Evolutionary conservation across 2,888 invertebrate species (phyloP).

Genomic region (Willowsia nigromaculata): DNA sequence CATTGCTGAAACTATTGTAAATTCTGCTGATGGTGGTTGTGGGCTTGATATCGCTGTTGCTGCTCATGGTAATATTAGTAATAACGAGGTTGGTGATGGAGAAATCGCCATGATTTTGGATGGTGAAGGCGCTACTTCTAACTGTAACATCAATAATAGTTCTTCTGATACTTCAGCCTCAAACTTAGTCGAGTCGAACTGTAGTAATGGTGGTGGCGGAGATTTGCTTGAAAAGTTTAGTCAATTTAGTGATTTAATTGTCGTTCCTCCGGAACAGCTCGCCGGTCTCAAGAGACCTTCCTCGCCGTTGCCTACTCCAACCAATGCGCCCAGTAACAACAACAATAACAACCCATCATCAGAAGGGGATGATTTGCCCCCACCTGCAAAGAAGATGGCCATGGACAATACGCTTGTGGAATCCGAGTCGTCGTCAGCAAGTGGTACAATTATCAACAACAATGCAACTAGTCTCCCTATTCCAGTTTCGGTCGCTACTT

Average conservation of each 20-base stretch:
- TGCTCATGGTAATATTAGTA: conserved; percentile 69
- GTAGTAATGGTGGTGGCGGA: conserved; percentile 68
- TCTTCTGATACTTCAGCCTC: neutral
- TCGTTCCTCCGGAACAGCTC: conserved; percentile 79
- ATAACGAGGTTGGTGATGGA: conserved; percentile 53
- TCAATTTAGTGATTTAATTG: conserved; percentile 79
- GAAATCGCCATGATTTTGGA: conserved; percentile 17
- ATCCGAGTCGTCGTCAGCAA: neutral
- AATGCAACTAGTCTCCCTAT: conserved; percentile 27
- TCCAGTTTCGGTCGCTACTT: conserved; percentile 32
- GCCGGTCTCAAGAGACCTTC: conserved; percentile 76
- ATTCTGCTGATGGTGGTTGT: conserved; percentile 51
- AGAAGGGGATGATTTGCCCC: conserved; percentile 56
- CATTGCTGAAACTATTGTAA: conserved; percentile 40
- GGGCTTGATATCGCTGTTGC: conserved; percentile 63
- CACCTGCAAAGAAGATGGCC: conserved; percentile 72
- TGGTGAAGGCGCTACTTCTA: neutral
- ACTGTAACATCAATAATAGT: conserved; percentile 34
- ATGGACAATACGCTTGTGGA: conserved; percentile 51
- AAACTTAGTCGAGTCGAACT: conserved; percentile 18
- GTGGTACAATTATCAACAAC: neutral
- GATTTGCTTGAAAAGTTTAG: conserved; percentile 78
- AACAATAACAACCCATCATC: conserved; percentile 30
- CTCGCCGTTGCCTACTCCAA: conserved; percentile 21
- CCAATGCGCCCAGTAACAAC: neutral